Percentiles rank a stretch among this genome's conserved stretches.
Conservation (phyloP, 2,888 invertebrate species). For the Crematogaster levior region DNA sequence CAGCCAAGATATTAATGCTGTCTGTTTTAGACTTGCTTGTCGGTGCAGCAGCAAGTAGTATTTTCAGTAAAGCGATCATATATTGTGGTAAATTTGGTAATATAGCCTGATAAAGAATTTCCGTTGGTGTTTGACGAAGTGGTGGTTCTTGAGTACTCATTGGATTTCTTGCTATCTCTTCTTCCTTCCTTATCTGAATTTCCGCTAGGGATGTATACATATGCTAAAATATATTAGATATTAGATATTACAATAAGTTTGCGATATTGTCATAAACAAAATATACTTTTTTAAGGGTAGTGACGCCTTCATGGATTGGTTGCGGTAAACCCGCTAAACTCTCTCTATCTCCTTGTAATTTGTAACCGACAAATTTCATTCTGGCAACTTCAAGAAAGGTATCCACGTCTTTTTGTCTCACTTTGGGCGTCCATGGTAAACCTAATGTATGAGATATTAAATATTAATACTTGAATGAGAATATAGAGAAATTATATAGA, state of each 20-base stretch:
- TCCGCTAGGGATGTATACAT: slow-evolving; percentile 98
- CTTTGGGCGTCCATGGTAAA: slow-evolving; percentile 98
- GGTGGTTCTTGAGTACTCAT: slow-evolving; percentile 94
- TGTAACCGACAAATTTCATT: slow-evolving; percentile 98
- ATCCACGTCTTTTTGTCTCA: slow-evolving; percentile 97
- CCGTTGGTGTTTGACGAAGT: slow-evolving; percentile 93
- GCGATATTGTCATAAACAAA: slow-evolving; percentile 4
- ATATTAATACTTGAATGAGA: slow-evolving; percentile 29
- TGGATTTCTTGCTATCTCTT: slow-evolving; percentile 96
- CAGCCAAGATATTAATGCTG: slow-evolving; percentile 99
- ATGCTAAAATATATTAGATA: slow-evolving; percentile 87
- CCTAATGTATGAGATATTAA: slow-evolving; percentile 84
- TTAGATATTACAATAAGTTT: slow-evolving; percentile 10
- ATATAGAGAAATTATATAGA: not conserved
- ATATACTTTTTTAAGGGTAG: slow-evolving; percentile 91
- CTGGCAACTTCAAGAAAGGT: slow-evolving; percentile 96
- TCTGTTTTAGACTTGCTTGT: slow-evolving; percentile 99
- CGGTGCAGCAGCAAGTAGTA: slow-evolving; percentile 98
- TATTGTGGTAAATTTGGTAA: slow-evolving; percentile 98
- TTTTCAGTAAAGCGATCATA: slow-evolving; percentile 98
- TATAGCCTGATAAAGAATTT: slow-evolving; percentile 97
- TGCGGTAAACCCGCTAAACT: slow-evolving; percentile 98
- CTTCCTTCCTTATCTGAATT: slow-evolving; percentile 95
- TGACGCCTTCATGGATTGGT: slow-evolving; percentile 98
- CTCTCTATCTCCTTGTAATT: slow-evolving; percentile 93